Evolutionary conservation across 2,888 invertebrate genomes (phyloP), one percentile per base, ranked within the genome.

Genomic region (Thymelicus sylvestris): DNA sequence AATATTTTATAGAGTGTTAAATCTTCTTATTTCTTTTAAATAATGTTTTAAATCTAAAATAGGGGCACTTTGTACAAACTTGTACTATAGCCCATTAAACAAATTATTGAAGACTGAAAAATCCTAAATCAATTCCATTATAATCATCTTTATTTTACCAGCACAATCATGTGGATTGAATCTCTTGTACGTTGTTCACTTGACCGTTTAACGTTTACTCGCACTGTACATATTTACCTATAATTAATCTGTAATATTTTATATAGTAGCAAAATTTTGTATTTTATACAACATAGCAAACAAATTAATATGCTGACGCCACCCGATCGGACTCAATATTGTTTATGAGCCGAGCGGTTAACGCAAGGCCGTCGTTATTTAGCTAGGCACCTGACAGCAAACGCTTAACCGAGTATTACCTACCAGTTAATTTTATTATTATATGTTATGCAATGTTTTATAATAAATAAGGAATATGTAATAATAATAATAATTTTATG

Each of bases 251-350:
- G 24, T 19, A 57, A 64, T 69, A 64, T 64, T 64, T 68, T n/a
- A 63, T 48, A 59, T 50, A 63, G 41, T 31, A 31, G 15, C 19
- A 13, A 44, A 64, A 64, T 13, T 60, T 57, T 38, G 15, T 38
- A 61, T 60, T 66, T 61, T 66, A 70, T 24, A 70, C 50, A 59
- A 59, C 44, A 44, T 65, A 72, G 65, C 75, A 78, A 76, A 81
- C 83, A 82, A 86, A 85, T 85, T 85, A 86, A 86, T 87, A 86
- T 83, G 82, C 80, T 79, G 83, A 84, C 80, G 81, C 80, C 77
- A 82, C 79, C 81, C 80, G 79, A 83, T 83, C 79, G 78, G 77
- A 79, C 76, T 80, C 81, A 77, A 84, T 86, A 85, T 86, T 86
- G 86, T 88, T 87, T 88, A 86, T 86, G 83, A 82, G 79, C 74